Conservation (phyloP, 2,797 vertebrate genomes). For the Spinibarbus caldwelli region DNA sequence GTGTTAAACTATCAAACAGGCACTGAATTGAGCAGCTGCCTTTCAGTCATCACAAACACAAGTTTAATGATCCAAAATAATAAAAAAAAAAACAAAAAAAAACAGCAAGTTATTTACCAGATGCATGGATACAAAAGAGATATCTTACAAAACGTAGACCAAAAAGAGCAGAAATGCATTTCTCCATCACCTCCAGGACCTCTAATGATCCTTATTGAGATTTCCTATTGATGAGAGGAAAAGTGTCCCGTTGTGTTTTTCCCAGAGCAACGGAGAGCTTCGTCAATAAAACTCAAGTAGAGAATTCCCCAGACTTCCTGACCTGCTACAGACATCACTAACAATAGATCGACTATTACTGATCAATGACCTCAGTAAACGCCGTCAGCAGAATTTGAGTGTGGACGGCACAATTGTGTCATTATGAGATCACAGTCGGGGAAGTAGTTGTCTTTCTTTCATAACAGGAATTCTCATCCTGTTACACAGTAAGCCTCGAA, state of each 20-base stretch:
- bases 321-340: constrained; percentile 41
- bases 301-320: constrained; percentile 59
- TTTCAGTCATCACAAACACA: neutral
- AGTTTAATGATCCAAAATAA: neutral
- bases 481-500: constrained; percentile 27
- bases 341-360: constrained; percentile 56
- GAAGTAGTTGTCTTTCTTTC: constrained; percentile 12
- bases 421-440: constrained; percentile 14
- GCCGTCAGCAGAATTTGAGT: constrained; percentile 8
- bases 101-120: neutral
- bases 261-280: constrained; percentile 16
- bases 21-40: neutral
- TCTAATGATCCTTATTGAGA: neutral
- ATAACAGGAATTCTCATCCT: neutral
- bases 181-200: neutral
- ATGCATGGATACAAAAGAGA: constrained; percentile 17
- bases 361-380: constrained; percentile 42
- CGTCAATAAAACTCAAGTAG: constrained; percentile 59
- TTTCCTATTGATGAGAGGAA: neutral
- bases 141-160: constrained; percentile 2
- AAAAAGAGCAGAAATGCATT: constrained; percentile 23
- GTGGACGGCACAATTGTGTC: constrained; percentile 9
- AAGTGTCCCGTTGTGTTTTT: neutral
- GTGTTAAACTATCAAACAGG: neutral
- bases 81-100: too few relatives aligned